Percentiles rank a stretch among this genome's conserved stretches.
Conservation (phyloP, 1,140 invertebrate genomes). For the Apis florea region DNA sequence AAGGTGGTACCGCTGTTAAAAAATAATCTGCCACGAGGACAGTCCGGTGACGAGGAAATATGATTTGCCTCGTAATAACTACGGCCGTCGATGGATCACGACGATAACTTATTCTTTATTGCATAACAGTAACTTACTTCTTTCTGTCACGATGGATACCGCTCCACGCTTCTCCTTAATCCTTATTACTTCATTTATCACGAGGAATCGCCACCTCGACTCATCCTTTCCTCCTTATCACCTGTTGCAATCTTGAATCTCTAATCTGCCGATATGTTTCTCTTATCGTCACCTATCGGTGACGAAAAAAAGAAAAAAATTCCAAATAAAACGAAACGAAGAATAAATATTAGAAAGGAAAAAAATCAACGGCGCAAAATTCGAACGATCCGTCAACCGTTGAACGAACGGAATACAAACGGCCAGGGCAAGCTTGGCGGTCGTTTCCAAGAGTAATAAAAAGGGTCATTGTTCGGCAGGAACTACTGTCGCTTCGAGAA, state of each 20-base stretch:
- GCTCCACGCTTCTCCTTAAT: conserved; percentile 26
- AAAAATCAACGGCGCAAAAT: not conserved
- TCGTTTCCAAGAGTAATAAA: conserved; percentile 45
- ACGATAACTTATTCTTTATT: conserved; percentile 59
- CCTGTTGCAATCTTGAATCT: not conserved
- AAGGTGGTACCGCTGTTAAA: conserved; percentile 27
- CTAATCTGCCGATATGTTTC: not conserved
- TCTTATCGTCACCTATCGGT: too few relatives aligned
- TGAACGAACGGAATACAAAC: not conserved
- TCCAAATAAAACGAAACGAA: too few relatives aligned
- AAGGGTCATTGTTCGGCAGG: conserved; percentile 62
- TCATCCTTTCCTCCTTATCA: not conserved
- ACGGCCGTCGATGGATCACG: conserved; percentile 32
- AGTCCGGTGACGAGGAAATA: conserved; percentile 28
- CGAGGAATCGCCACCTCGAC: conserved; percentile 31
- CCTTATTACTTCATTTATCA: conserved; percentile 55
- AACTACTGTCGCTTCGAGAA: conserved; percentile 61
- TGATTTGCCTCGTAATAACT: conserved; percentile 36
- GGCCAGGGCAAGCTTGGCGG: not conserved
- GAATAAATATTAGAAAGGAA: not conserved
- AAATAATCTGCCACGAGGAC: conserved; percentile 35
- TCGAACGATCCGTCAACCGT: not conserved
- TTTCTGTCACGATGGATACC: conserved; percentile 43
- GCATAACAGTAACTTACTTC: conserved; percentile 61
- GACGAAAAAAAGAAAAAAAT: too few relatives aligned